Evolutionary conservation across 2,888 invertebrate species (phyloP).

Genomic region (Chloroclystis v-ata): DNA sequence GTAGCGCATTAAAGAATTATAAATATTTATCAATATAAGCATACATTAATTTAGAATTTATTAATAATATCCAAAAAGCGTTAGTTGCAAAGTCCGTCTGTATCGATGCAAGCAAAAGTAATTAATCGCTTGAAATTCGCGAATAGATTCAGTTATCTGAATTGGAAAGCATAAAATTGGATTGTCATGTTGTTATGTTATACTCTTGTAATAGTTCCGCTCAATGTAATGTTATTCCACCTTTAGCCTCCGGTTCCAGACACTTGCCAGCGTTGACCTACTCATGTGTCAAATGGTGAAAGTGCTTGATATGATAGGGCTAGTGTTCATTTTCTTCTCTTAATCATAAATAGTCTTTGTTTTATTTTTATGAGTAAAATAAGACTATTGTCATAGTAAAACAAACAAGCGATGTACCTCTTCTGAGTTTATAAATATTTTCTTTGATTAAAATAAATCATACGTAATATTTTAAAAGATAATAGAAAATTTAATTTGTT

Average conservation of each 20-base stretch:
- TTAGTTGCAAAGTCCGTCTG: no score
- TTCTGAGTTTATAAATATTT: no score
- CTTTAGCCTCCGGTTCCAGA: not conserved
- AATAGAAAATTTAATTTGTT: no score
- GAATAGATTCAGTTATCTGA: conserved; percentile 43
- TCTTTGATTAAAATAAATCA: no score
- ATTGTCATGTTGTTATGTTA: conserved; percentile 34
- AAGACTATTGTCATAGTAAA: no score
- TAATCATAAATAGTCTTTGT: not conserved
- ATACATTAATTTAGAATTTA: no score
- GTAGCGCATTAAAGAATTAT: no score
- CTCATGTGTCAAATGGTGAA: not conserved
- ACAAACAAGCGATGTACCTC: no score
- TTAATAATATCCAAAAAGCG: no score
- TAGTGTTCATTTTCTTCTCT: not conserved
- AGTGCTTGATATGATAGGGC: not conserved
- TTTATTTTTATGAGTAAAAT: no score
- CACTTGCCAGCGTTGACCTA: not conserved
- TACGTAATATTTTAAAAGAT: no score
- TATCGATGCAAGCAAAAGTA: conserved; percentile 48
- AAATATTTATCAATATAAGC: no score
- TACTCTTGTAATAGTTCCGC: conserved; percentile 26
- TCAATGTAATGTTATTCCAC: conserved; percentile 12
- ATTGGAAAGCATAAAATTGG: conserved; percentile 50
- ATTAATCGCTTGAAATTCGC: conserved; percentile 42